Conservation (phyloP, 2,113 vertebrate genomes). For the Sisor rabdophorus region DNA sequence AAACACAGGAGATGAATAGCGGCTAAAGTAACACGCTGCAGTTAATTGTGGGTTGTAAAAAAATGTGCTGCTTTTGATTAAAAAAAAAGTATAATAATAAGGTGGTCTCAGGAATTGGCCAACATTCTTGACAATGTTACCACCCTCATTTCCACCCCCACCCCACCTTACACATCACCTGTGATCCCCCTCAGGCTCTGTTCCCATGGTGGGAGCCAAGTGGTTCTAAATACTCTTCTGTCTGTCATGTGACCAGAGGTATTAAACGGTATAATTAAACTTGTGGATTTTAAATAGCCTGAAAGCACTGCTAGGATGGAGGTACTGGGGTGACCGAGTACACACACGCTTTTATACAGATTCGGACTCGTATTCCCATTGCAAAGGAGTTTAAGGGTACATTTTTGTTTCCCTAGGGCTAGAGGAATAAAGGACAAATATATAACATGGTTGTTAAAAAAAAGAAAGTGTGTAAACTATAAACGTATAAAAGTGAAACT, state of each 20-base stretch:
- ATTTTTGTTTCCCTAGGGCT: background rate
- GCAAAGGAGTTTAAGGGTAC: background rate
- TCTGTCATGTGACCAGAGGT: slow-evolving; percentile 40
- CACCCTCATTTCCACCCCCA: slow-evolving; percentile 30
- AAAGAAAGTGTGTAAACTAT: slow-evolving; percentile 24
- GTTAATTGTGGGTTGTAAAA: slow-evolving; percentile 52
- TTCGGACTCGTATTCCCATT: no score
- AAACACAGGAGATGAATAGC: slow-evolving; percentile 53
- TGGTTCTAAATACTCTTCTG: slow-evolving; percentile 52
- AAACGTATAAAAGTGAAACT: background rate
- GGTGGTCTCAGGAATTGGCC: slow-evolving; percentile 70
- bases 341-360: background rate
- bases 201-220: slow-evolving; percentile 71
- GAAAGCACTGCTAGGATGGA: slow-evolving; percentile 8
- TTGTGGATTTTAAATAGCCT: slow-evolving; percentile 1
- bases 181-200: slow-evolving; percentile 67
- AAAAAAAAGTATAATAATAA: slow-evolving; percentile 66
- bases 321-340: background rate
- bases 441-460: background rate
- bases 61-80: slow-evolving; percentile 53
- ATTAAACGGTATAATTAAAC: slow-evolving; percentile 36
- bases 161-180: slow-evolving; percentile 57
- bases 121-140: slow-evolving; percentile 55
- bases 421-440: background rate
- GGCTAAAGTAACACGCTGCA: slow-evolving; percentile 50